Base-by-base conservation (phyloP, 1,140 invertebrate genomes). In the Drosophila lowei region DNA sequence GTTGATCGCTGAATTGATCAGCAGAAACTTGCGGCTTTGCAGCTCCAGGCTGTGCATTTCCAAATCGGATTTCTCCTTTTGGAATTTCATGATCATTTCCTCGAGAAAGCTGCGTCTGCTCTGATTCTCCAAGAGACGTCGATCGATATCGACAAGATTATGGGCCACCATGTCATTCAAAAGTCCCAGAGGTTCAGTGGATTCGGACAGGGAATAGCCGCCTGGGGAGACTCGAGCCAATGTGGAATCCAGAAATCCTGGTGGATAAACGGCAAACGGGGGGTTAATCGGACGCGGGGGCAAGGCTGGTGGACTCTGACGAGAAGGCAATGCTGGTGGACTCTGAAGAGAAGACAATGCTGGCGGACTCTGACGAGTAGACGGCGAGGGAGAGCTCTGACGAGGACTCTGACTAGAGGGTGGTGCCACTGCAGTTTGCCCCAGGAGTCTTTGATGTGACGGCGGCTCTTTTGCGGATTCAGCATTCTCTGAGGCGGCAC, bases 51-150 rank as follows among this genome's bases (percentile, higher is more conserved):
- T 88, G 6, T 52, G 43, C 62, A 83, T 61, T 58, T 90, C 89
- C 18, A 89, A 55, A 15, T 86, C 72, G 6, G 81, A 84, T 60
- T 90, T 91, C 44, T 90, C 84, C 8, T 80, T 90, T 30, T 91
- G 90, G 34, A 90, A 76, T 41, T 91, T 90, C 30, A 79, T 43
- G 13, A 91, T 90, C 78, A 90, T 91, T 34, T 90, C 86, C 18
- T 91, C 89, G n/a, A 91, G 65, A 46, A 79, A 77, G 38, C 64
- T 76, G 46, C 90, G 90, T 3, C 89, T 81, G 47, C 77, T 89
- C 16, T 89, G 79, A 25, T 90, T 71, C 38, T 91, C 89, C 59
- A 90, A 49, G 15, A 91, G 38, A 6, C 79, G 84, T 0, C 85
- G 60, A 80, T 91, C 90, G 11, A 89, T 83, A 42, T 91, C 90